Percentiles rank a stretch among this genome's conserved stretches.
Evolutionary conservation across 2,113 vertebrate genomes (phyloP).

Genomic region (Heptranchias perlo): DNA sequence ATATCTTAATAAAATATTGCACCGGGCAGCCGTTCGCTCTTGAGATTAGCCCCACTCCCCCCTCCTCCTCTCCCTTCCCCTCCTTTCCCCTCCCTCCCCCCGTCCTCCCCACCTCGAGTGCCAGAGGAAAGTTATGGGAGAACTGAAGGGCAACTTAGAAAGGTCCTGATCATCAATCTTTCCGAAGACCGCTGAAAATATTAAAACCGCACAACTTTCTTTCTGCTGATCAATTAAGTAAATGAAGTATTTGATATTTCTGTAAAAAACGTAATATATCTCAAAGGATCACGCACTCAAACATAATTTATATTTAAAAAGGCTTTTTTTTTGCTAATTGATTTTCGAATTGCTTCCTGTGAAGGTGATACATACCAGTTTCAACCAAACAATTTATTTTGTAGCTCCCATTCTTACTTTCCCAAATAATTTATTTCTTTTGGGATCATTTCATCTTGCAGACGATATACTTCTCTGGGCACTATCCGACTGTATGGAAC

Average conservation of each 20-base stretch:
- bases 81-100: too few relatives aligned
- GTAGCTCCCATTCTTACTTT: neutral
- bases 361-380: neutral
- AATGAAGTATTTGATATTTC: neutral
- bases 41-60: neutral
- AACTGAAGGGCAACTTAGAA: neutral
- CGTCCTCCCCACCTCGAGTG: too few relatives aligned
- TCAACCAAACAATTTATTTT: neutral
- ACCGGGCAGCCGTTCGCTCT: neutral
- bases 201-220: neutral
- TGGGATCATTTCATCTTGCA: neutral
- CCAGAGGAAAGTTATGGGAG: too few relatives aligned
- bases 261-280: neutral
- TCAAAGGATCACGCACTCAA: neutral
- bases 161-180: neutral
- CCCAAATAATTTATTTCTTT: neutral
- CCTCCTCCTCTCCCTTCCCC: too few relatives aligned
- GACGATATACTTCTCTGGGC: neutral
- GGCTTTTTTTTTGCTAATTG: neutral
- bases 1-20: neutral
- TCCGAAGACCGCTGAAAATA: neutral
- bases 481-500: neutral
- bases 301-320: neutral
- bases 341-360: slow-evolving; percentile 9
- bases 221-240: neutral